Evolutionary conservation across 2,113 vertebrate species (phyloP), one percentile per base, ranked within the genome.

Genomic region (western clawed frog (Xenopus tropicalis)): DNA sequence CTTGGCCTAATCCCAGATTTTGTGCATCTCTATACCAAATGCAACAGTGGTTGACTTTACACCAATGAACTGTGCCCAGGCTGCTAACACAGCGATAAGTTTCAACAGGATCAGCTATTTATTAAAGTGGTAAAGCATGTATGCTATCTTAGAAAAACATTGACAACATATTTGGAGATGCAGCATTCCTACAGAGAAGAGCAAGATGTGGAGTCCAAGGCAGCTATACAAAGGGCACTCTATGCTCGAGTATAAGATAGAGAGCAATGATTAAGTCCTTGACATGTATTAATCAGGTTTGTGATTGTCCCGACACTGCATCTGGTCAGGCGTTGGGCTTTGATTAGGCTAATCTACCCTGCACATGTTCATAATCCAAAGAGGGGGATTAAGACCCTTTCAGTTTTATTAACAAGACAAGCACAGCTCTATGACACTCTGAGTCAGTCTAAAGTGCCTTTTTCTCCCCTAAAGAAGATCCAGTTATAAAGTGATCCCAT

Each of bases 311-410:
- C 56, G 72, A 74, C 72, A 68, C 64, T 61, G 72, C 72, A 74
- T 74, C 63, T 74, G 72, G 72, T 68, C 72, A 25, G 65, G 44
- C 65, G 24, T 52, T 64, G 72, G 72, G 72, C 72, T 74, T 74
- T 74, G 65, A 74, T 74, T 74, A 74, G 65, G 65, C 72, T 74
- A 74, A 74, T 68, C 72, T 74, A 74, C 64, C 68, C 72, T 61
- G 72, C 72, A 74, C 72, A 74, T 74, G 72, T 74, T 51, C 65
- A 74, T 74, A 74, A 74, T 74, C 72, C 72, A 68, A 74, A 68
- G 72, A 24, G 72, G 21, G 42, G 57, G 72, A 74, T 74, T 74
- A 74, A 68, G 72, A 74, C 72, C 72, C 72, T 74, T 74, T 74
- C 72, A 74, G 56, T 74, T 68, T 74, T 74, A 74, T 74, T 74